These are phyloP conservation scores for Acestrorhynchus altus DNA, from an alignment of 2,797 vertebrate genomes.

Conservation along the genomic window DNA sequence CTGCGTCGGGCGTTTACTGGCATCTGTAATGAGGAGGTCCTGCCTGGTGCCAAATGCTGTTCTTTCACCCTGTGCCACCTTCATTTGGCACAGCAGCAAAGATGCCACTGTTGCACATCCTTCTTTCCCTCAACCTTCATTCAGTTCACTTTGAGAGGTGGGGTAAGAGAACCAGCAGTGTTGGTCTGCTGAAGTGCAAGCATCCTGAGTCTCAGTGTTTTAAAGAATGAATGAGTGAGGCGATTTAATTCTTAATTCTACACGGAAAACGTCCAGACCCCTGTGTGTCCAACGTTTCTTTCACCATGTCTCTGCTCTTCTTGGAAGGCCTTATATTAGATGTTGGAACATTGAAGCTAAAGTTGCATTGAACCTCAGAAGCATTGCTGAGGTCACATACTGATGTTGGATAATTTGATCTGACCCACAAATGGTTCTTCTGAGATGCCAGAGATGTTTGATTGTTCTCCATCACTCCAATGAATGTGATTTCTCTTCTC, in stretches of 20 bases:
- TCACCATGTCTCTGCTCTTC: neutral
- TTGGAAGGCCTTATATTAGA: neutral
- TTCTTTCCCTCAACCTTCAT: constrained; percentile 1
- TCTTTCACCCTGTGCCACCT: constrained; percentile 49
- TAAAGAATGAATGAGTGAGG: constrained; percentile 17
- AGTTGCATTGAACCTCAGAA: too few relatives aligned
- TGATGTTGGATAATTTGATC: too few relatives aligned
- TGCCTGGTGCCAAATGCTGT: constrained; percentile 40
- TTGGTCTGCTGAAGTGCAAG: constrained; percentile 8
- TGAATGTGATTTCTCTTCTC: too few relatives aligned
- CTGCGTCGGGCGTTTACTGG: constrained; percentile 47
- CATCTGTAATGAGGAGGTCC: constrained; percentile 47
- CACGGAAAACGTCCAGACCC: neutral
- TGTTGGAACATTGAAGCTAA: neutral
- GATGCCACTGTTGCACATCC: constrained; percentile 21
- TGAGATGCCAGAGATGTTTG: too few relatives aligned
- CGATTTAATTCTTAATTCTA: constrained; percentile 38
- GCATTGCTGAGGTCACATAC: too few relatives aligned
- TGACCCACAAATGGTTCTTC: too few relatives aligned
- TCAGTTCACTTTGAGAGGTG: constrained; percentile 28
- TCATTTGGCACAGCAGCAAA: constrained; percentile 16
- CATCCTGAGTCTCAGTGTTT: constrained; percentile 6
- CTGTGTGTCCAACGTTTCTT: neutral
- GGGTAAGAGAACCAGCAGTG: neutral
- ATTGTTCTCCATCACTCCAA: too few relatives aligned